Base-by-base conservation (phyloP, 2,113 vertebrate genomes). In the Coreoperca whiteheadi region DNA sequence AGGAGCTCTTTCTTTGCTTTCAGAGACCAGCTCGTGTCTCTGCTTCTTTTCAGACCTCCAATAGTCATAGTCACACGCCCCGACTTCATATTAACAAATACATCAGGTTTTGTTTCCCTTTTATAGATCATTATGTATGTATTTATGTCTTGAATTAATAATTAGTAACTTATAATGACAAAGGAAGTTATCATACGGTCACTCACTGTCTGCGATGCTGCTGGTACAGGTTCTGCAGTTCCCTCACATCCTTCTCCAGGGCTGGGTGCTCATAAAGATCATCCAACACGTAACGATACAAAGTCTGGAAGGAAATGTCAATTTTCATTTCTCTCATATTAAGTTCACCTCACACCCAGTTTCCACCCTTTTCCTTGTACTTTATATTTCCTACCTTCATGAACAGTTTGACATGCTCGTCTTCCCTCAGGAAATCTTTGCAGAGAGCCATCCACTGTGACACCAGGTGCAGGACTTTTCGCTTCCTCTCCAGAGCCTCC, bases 201-300 rank as follows among this genome's bases (percentile, higher is more conserved):
- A 96, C 98, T 96, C 94, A 99, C 98, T 98, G 96, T 77, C 97
- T 97, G 79, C 97, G 97, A 84, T 98, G 97, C 95, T 97, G 96
- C 61, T 97, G 96, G 71, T 98, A 96, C 79, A 98, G 95, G 90
- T 95, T 98, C 86, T 99, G 98, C 87, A 99, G 96, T 86, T 98
- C 97, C 91, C 96, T 97, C 82, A 98, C 83, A 20, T 98, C 97
- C 63, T 96, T 97, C 91, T 99, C 98, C 82, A 99, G 96, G 61
- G 95, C 59, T 0, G 98, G 98, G 82, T 97, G 98, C 83, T 99
- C 98, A 74, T 97, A 99, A 25, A 98, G 95, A 86, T 99, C 98
- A 92, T 99, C 98, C 85, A 99, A 89, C 56, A 98, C 96, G 32
- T 95, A 96, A 43, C 96, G 96, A 87, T 96, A 99, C 92, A 99